These are phyloP conservation scores for Sorex fumeus DNA, from an alignment of 2,113 vertebrate species.

Conservation along the genomic window DNA sequence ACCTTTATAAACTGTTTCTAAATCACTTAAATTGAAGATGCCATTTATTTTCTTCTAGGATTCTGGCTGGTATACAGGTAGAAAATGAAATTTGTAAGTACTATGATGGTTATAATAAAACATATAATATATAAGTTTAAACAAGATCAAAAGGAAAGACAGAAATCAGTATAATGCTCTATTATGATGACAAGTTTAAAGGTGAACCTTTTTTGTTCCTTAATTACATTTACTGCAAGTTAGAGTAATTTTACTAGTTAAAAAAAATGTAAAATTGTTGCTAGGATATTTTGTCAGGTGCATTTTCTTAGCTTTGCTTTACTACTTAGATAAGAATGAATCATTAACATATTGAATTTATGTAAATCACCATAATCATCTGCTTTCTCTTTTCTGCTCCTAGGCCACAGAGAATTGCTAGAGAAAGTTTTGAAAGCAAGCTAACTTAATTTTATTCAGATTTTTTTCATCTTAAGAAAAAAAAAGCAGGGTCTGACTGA, in stretches of 20 bases:
- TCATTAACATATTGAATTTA: slow-evolving; percentile 82
- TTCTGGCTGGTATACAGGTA: not conserved
- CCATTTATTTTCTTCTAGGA: slow-evolving; percentile 2
- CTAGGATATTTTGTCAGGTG: slow-evolving; percentile 77
- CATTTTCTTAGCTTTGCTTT: slow-evolving; percentile 71
- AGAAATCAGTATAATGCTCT: slow-evolving; percentile 51
- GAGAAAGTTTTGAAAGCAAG: slow-evolving; percentile 64
- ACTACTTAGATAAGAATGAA: slow-evolving; percentile 75
- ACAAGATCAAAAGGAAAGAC: slow-evolving; percentile 44
- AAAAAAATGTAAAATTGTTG: slow-evolving; percentile 78
- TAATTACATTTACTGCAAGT: slow-evolving; percentile 64
- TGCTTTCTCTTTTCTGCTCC: slow-evolving; percentile 76
- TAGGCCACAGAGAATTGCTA: slow-evolving; percentile 58
- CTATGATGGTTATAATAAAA: slow-evolving; percentile 25
- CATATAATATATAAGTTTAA: not conserved
- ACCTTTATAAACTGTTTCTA: not conserved
- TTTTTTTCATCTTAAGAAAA: slow-evolving; percentile 40
- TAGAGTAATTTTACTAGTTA: slow-evolving; percentile 65
- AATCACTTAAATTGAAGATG: slow-evolving; percentile 18
- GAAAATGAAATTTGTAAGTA: slow-evolving; percentile 30
- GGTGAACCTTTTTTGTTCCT: slow-evolving; percentile 45
- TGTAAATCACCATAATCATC: slow-evolving; percentile 81
- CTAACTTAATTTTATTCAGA: slow-evolving; percentile 58
- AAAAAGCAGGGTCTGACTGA: not conserved
- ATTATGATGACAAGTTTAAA: slow-evolving; percentile 42